Evolutionary conservation across 2,888 invertebrate genomes (phyloP).

Genomic region (Sclerodermus sp.): DNA sequence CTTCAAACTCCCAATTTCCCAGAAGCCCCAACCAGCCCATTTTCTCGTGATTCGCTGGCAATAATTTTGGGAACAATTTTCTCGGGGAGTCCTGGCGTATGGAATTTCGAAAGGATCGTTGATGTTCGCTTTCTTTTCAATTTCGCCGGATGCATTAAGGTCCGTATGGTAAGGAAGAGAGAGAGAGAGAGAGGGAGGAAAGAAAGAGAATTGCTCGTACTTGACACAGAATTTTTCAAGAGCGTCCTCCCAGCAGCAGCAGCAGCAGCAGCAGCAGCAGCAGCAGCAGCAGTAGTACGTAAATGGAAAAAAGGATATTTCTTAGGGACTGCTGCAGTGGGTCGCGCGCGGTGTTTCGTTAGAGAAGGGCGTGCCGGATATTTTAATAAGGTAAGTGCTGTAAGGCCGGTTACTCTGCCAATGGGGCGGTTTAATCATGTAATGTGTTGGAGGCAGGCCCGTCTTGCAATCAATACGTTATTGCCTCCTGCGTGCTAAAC

Average conservation of each 20-base stretch:
- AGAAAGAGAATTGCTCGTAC: not conserved
- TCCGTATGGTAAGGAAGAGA: too few relatives aligned
- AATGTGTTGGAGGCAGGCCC: slow-evolving; percentile 55
- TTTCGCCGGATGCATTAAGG: too few relatives aligned
- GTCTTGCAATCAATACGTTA: slow-evolving; percentile 54
- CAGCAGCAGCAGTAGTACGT: too few relatives aligned
- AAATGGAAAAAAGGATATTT: slow-evolving; percentile 13
- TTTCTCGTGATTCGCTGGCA: too few relatives aligned
- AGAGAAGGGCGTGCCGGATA: slow-evolving; percentile 47
- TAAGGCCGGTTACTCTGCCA: slow-evolving; percentile 48
- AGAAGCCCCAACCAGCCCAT: too few relatives aligned
- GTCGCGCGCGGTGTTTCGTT: slow-evolving; percentile 16
- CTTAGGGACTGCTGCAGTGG: slow-evolving; percentile 10
- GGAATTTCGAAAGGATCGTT: too few relatives aligned
- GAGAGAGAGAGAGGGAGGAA: not conserved
- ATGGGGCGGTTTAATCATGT: slow-evolving; percentile 57
- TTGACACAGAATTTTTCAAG: slow-evolving; percentile 12
- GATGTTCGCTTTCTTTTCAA: too few relatives aligned
- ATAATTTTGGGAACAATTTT: too few relatives aligned
- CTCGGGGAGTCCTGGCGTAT: too few relatives aligned
- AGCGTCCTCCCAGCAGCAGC: not conserved
- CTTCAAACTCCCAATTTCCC: too few relatives aligned
- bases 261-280: too few relatives aligned
- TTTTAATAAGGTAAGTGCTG: slow-evolving; percentile 59
- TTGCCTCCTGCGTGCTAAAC: slow-evolving; percentile 33